Base-by-base conservation (phyloP, 2,113 vertebrate genomes). In the Cercopithecus mona region DNA sequence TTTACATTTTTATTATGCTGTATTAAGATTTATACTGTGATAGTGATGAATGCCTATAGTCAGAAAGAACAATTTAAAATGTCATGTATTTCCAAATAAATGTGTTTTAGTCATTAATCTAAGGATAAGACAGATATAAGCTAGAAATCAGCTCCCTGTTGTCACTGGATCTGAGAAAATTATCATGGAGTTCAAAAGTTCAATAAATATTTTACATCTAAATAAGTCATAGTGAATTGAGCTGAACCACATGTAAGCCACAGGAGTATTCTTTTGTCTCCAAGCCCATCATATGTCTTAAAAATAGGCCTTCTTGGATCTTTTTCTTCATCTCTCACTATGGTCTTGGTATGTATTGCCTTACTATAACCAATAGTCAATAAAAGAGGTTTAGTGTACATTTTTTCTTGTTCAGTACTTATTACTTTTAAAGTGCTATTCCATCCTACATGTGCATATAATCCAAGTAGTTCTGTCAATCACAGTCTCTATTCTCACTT, bases 161-260 rank as follows among this genome's bases (percentile, higher is more conserved):
- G 50, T 55, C 5, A 66, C 2, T 80, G 13, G 8, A 64, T 50
- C 5, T 13, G 90, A 57, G 50, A 40, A 59, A 40, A 17, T 35
- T 64, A 38, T 73, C 48, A 73, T 7, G 48, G 38, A 48, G 17
- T 38, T 79, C 27, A 57, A 59, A 86, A 85, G 22, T 17, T 81
- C 45, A 90, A 78, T 73, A 43, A 30, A 87, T 16, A 90, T 88
- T 79, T 79, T 93, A 68, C 50, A 91, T 45, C 5, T 96, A 88
- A 94, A 35, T 93, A 79, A 78, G 7, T 70, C 3, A 85, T 59
- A 59, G 25, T 94, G 32, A 59, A 50, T 78, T 82, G 6, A 16
- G 7, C 52, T 78, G 20, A 8, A 50, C 9, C 17, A 20, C 52
- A 30, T 32, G 50, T 61, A 83, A 76, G 12, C 12, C 8, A 79